A percentile compares a stretch with the other conserved stretches of the same genome.
phyloP scores from a whole-genome alignment of 2,797 vertebrate species.

The Rhynchotus rufescens region DNA sequence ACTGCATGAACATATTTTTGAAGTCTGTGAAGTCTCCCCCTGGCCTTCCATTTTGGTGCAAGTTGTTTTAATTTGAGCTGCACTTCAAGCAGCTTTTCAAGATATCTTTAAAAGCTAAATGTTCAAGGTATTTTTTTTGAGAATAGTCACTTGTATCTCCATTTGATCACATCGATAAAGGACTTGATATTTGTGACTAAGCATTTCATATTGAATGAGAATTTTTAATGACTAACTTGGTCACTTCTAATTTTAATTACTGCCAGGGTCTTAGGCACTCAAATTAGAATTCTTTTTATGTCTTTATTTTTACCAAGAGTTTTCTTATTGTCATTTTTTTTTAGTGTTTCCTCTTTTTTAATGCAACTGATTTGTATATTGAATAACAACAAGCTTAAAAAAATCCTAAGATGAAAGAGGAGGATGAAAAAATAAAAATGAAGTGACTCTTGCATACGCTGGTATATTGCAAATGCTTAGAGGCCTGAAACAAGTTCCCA shows the following conservation, averaged over 20 bases:
- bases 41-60: background rate
- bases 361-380: background rate
- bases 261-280: background rate
- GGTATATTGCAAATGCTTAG: too few species aligned
- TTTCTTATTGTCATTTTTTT: background rate
- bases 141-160: background rate
- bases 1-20: background rate
- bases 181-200: background rate
- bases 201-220: background rate
- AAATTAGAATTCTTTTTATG: background rate
- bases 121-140: background rate
- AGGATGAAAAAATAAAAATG: background rate
- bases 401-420: background rate
- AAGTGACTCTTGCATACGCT: too few species aligned
- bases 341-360: background rate
- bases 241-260: background rate
- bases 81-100: background rate
- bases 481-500: too few species aligned
- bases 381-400: background rate
- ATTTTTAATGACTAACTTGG: background rate
- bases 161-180: background rate
- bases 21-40: background rate
- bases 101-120: background rate
- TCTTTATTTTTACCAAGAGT: background rate
- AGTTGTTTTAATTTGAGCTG: background rate